Evolutionary conservation across 1,140 invertebrate genomes (phyloP).

Genomic region (Eueides isabella): DNA sequence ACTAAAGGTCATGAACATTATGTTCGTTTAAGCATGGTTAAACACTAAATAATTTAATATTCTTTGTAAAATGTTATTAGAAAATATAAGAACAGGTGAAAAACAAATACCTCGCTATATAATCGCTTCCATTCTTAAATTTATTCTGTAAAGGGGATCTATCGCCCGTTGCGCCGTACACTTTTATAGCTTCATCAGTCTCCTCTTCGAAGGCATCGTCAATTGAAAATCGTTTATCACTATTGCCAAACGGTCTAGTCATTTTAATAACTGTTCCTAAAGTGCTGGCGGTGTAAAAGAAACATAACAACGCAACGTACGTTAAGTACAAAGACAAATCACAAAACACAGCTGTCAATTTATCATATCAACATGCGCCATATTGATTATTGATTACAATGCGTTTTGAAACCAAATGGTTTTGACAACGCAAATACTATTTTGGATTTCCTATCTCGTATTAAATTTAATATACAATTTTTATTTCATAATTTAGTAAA

Average conservation of each 20-base stretch:
- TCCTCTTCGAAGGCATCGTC: constrained; percentile 93
- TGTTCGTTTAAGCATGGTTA: constrained; percentile 15
- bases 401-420: constrained; percentile 34
- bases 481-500: neutral
- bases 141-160: constrained; percentile 81
- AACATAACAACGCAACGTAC: constrained; percentile 66
- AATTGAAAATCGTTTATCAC: constrained; percentile 88
- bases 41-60: neutral
- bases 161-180: constrained; percentile 84
- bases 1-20: constrained; percentile 63
- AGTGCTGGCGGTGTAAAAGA: constrained; percentile 60
- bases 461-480: neutral
- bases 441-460: neutral
- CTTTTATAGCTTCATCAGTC: constrained; percentile 88
- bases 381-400: constrained; percentile 60
- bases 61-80: neutral
- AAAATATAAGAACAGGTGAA: neutral
- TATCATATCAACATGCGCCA: constrained; percentile 76
- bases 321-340: constrained; percentile 62
- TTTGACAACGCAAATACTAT: neutral
- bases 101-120: constrained; percentile 60
- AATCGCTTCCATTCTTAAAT: constrained; percentile 75
- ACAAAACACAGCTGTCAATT: constrained; percentile 79
- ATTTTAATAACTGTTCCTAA: constrained; percentile 68
- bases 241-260: constrained; percentile 74